These are phyloP conservation scores for Taenioides sp. DNA, from an alignment of 2,797 vertebrate genomes.

Conservation along the genomic window DNA sequence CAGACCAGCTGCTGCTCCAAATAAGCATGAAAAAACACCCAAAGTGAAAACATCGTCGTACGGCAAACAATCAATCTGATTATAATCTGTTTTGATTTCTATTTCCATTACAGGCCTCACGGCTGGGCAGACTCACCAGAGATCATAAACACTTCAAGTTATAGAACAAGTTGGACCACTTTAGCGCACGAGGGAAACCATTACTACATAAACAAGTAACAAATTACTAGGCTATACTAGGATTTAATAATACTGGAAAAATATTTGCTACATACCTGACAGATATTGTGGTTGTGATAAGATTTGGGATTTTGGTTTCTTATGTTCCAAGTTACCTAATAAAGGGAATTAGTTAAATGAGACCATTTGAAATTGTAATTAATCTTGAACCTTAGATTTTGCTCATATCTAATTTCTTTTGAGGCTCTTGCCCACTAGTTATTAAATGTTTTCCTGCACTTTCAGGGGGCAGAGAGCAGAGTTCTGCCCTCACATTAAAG, in stretches of 20 bases:
- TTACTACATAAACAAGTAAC: background rate
- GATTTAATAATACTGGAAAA: background rate
- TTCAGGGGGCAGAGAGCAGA: too few species aligned
- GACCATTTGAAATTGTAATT: too few species aligned
- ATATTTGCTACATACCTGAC: background rate
- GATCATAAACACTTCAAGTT: constrained; percentile 33
- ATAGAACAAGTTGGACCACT: constrained; percentile 27
- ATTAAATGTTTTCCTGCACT: too few species aligned
- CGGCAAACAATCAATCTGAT: constrained; percentile 58
- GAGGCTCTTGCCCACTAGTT: too few species aligned
- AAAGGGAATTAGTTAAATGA: too few species aligned
- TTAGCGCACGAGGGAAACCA: background rate
- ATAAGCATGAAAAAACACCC: constrained; percentile 63
- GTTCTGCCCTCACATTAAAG: too few species aligned
- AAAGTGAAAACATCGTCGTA: constrained; percentile 59
- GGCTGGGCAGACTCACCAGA: constrained; percentile 44
- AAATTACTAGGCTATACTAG: background rate
- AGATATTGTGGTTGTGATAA: background rate
- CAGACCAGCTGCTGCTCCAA: constrained; percentile 73
- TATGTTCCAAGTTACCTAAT: too few species aligned
- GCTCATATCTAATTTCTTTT: too few species aligned
- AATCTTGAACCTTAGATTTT: too few species aligned
- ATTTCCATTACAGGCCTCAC: constrained; percentile 44
- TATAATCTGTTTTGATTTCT: constrained; percentile 52
- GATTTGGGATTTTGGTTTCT: background rate